phyloP scores from a whole-genome alignment of 2,888 invertebrate species.

The Parelbella ahira region DNA sequence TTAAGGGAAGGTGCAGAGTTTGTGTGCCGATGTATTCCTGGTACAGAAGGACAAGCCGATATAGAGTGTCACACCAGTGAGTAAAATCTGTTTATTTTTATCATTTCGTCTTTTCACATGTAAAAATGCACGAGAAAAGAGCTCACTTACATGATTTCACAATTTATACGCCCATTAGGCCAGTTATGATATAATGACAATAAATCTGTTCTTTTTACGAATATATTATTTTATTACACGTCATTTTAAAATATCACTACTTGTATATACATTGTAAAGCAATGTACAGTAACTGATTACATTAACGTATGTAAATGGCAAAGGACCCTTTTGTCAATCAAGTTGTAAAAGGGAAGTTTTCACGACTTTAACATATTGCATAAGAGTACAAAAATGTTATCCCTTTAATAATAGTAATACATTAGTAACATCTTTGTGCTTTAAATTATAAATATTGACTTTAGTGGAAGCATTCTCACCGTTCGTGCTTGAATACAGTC shows the following conservation, averaged over 20 bases:
- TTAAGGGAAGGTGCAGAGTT: constrained; percentile 91
- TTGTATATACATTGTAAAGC: constrained; percentile 23
- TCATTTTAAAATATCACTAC: too few species aligned
- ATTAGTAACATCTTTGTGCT: constrained; percentile 43
- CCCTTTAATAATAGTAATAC: constrained; percentile 28
- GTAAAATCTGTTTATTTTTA: constrained; percentile 38
- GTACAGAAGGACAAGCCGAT: constrained; percentile 86
- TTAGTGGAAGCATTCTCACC: constrained; percentile 82
- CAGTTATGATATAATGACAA: too few species aligned
- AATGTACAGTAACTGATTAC: constrained; percentile 20
- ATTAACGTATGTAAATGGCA: constrained; percentile 13
- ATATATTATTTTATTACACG: too few species aligned
- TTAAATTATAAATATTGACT: constrained; percentile 34
- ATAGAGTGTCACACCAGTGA: constrained; percentile 84
- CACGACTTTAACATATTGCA: constrained; percentile 15
- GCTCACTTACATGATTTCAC: constrained; percentile 18
- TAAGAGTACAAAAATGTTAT: constrained; percentile 22
- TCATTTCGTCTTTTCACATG: constrained; percentile 52
- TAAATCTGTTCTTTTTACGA: too few species aligned
- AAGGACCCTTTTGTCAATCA: constrained; percentile 1
- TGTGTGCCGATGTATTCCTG: constrained; percentile 89
- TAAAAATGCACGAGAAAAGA: constrained; percentile 71
- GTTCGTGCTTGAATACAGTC: constrained; percentile 79
- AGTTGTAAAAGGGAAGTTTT: constrained; percentile 16
- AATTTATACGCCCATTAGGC: too few species aligned